Evolutionary conservation across 2,797 vertebrate genomes (phyloP).

Genomic region (Trachurus trachurus): DNA sequence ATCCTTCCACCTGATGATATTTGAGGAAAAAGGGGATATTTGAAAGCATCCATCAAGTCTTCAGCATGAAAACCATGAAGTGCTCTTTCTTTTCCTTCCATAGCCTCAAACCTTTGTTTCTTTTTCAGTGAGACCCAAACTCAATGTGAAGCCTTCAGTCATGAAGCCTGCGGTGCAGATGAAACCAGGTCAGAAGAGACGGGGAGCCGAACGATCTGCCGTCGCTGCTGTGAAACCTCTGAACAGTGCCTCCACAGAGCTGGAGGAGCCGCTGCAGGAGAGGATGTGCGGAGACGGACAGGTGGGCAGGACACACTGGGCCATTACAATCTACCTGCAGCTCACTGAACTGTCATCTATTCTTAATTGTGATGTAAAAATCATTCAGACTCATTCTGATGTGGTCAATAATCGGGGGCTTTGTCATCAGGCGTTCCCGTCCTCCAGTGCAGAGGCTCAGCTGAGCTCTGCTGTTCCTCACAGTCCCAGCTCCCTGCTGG

Average conservation of each 20-base stretch:
- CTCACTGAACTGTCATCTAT: background rate
- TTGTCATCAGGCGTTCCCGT: conserved; percentile 49
- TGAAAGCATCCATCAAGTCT: background rate
- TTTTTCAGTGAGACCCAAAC: conserved; percentile 89
- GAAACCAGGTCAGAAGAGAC: conserved; percentile 88
- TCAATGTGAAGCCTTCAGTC: conserved; percentile 91
- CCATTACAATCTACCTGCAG: too few species aligned
- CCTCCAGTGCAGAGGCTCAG: conserved; percentile 42
- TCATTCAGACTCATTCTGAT: too few species aligned
- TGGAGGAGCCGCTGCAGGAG: conserved; percentile 55
- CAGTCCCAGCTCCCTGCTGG: conserved; percentile 44
- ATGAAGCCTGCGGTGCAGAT: conserved; percentile 84
- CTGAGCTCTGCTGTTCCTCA: conserved; percentile 40
- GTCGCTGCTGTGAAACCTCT: conserved; percentile 93
- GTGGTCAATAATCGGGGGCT: background rate
- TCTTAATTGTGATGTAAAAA: too few species aligned
- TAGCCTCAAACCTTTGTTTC: background rate
- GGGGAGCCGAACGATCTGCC: conserved; percentile 82
- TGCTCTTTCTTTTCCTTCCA: background rate
- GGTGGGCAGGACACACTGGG: conserved; percentile 72
- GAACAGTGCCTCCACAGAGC: conserved; percentile 64
- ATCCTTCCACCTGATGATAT: too few species aligned
- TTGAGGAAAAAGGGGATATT: too few species aligned
- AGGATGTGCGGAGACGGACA: conserved; percentile 46
- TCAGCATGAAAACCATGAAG: background rate